Evolutionary conservation across 2,888 invertebrate genomes (phyloP).

Genomic region (Cryptus armator): DNA sequence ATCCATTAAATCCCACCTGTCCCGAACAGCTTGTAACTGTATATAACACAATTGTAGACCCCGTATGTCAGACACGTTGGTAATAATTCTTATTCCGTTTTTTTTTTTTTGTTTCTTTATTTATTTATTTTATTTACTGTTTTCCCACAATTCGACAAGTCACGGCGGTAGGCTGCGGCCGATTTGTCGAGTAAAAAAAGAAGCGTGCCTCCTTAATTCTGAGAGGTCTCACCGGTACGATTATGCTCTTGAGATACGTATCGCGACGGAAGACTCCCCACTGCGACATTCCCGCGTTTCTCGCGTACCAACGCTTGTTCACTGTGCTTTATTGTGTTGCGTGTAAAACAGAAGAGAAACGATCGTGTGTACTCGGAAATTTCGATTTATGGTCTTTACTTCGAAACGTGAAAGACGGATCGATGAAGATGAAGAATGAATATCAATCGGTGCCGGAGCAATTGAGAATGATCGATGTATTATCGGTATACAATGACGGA

Average conservation of each 20-base stretch:
- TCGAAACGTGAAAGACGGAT: conserved; percentile 9
- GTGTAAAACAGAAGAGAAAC: conserved; percentile 61
- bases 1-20: conserved; percentile 49
- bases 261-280: conserved; percentile 61
- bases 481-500: neutral
- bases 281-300: conserved; percentile 60
- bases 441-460: conserved; percentile 39
- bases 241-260: conserved; percentile 50
- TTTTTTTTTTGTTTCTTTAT: neutral
- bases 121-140: neutral
- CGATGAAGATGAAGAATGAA: conserved; percentile 43
- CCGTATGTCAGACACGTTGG: conserved; percentile 23
- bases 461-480: conserved; percentile 31
- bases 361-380: conserved; percentile 39
- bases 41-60: conserved; percentile 28
- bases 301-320: conserved; percentile 51
- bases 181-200: conserved; percentile 35
- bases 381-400: conserved; percentile 43
- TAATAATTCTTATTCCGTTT: conserved; percentile 15
- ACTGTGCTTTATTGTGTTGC: conserved; percentile 51
- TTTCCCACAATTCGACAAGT: conserved; percentile 22
- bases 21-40: conserved; percentile 33
- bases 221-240: conserved; percentile 42
- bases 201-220: conserved; percentile 30
- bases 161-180: conserved; percentile 4